Evolutionary conservation across 2,113 vertebrate species (phyloP).

Genomic region (Daboia siamensis): DNA sequence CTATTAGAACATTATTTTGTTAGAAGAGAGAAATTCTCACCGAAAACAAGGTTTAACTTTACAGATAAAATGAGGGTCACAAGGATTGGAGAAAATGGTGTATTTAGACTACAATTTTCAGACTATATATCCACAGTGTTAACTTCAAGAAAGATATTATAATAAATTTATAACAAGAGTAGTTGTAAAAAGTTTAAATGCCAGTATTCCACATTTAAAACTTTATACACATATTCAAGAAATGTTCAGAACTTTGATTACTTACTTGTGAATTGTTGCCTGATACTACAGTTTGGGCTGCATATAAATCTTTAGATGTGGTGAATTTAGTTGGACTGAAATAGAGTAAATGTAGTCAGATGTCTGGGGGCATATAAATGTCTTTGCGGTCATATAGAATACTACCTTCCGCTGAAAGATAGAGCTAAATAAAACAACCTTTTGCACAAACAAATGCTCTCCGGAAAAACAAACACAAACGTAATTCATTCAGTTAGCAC

Average conservation of each 20-base stretch:
- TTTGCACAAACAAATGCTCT: background rate
- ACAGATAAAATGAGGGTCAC: background rate
- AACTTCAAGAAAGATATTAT: background rate
- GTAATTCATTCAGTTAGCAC: conserved; percentile 9
- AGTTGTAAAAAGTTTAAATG: background rate
- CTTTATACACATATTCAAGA: background rate
- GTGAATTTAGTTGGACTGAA: background rate
- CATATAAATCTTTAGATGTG: background rate
- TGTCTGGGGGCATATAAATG: background rate
- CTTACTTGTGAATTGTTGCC: background rate
- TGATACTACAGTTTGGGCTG: background rate
- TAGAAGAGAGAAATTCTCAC: background rate
- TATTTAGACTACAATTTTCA: background rate
- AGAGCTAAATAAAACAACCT: background rate
- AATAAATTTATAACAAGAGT: background rate
- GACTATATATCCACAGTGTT: background rate
- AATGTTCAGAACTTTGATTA: background rate
- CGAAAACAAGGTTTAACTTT: background rate
- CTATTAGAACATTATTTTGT: background rate
- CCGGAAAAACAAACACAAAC: background rate
- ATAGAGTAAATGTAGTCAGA: background rate
- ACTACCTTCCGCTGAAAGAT: background rate
- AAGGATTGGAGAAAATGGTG: background rate
- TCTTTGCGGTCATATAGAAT: background rate
- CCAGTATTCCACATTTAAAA: background rate